Base-by-base conservation (phyloP, 2,113 vertebrate species). In the Pollimyrus isidori region DNA sequence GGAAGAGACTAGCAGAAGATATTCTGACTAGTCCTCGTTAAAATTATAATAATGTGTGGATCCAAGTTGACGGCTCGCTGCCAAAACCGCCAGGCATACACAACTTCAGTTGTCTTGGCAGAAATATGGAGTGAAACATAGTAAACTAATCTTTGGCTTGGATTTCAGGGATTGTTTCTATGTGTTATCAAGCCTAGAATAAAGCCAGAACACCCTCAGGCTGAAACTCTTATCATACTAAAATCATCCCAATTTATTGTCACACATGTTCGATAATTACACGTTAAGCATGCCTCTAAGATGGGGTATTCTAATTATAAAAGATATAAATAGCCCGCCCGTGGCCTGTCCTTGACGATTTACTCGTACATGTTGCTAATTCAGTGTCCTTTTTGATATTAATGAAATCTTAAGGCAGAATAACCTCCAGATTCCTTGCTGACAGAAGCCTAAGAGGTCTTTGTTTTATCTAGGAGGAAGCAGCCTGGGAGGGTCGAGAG, bases 381-480 rank as follows among this genome's bases (percentile, higher is more conserved):
- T 88, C 87, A 26, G 17, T 65, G n/a, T 86, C 49, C 17, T 21
- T 35, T 39, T 23, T 58, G 53, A 23, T 69, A 48, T 65, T 23
- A 21, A 69, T 88, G 35, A n/a, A 45, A 88, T 46, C 56, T 48
- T 19, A 62, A 58, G 23, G 82, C 90, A 76, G 21, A 26, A 84
- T n/a, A 83, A 91, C 87, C 87, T 89, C 82, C 91, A 89, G 48
- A 46, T 86, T 91, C 84, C 93, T 88, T 52, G 89, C 56, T n/a
- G 69, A 73, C 86, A 87, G 48, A 13, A 62, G 3, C 17, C 35
- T 87, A 26, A 53, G 86, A 91, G 89, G 92, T 92, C 92, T 92
- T 86, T 65, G 85, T 92, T 69, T 95, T 94, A 94, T 94, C 93
- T 90, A 91, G 90, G 88, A 91, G 94, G 94, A 94, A 93, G 92